Base-by-base conservation (phyloP, 2,113 vertebrate genomes). In the Choloepus hoffmanni region DNA sequence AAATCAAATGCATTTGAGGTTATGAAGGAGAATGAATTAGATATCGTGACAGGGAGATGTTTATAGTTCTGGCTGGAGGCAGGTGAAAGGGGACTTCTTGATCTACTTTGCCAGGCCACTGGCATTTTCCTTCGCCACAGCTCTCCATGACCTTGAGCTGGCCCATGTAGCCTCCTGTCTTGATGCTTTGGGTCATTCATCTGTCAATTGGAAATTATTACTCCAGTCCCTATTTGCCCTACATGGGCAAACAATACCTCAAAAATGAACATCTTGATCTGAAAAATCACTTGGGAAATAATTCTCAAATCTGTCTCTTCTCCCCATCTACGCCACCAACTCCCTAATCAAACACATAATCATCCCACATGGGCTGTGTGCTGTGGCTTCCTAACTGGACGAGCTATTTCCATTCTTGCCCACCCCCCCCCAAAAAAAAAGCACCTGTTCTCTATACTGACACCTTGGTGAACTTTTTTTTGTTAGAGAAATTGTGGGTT, bases 1-100 rank as follows among this genome's bases (percentile, higher is more conserved):
- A 94, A 92, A 96, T 97, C 90, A 92, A 92, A 76, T 68, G 16
- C 50, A 78, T 65, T 65, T 89, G 74, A 88, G 67, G 58, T 74
- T 53, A 33, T 82, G 67, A 85, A 92, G 72, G 82, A 78, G 74
- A 92, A 83, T 89, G 62, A 95, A 92, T 86, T 92, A 76, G 78
- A 86, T 43, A 26, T 55, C 0, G 0, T 84, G 82, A 82, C 53
- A 76, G 74, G 11, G 33, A 74, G 50, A 40, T 36, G 76, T 73
- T 81, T 73, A 43, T 1, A 10, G 60, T 33, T 26, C 82, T 53
- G 62, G 81, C 73, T 7, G 16, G 76, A 33, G 81, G 62, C 70
- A 18, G 23, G 73, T 26, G 67, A 70, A 53, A 88, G 65, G 94
- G 7, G 68, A 73, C 26, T 58, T 63, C 45, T 63, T 60, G 45